Evolutionary conservation across 1,140 invertebrate genomes (phyloP).

Genomic region (Olivierus martensii): DNA sequence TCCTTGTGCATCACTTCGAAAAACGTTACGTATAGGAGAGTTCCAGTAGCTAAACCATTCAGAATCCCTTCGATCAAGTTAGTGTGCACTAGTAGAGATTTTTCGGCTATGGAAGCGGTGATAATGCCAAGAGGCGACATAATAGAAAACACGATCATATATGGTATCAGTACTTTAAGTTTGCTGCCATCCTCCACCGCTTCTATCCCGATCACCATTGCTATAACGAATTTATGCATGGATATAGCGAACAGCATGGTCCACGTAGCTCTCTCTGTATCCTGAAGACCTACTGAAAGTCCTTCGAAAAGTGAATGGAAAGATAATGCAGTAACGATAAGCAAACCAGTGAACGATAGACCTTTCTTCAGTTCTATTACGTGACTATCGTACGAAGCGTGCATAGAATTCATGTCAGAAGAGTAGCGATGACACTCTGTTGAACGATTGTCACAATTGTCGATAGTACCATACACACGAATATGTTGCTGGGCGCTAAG

Average conservation of each 20-base stretch:
- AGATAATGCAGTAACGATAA: conserved; percentile 47
- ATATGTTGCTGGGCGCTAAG: background rate
- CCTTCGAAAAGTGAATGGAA: conserved; percentile 88
- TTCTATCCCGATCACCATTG: conserved; percentile 37
- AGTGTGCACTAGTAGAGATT: background rate
- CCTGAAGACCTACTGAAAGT: conserved; percentile 59
- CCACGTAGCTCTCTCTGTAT: conserved; percentile 50
- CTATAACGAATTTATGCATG: conserved; percentile 78
- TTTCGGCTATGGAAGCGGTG: conserved; percentile 13
- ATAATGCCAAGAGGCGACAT: conserved; percentile 23
- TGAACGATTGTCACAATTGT: background rate
- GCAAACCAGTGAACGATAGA: conserved; percentile 11
- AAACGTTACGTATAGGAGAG: conserved; percentile 80
- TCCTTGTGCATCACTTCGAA: conserved; percentile 62
- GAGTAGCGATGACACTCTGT: background rate
- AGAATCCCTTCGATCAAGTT: conserved; percentile 17
- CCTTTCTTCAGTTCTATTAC: background rate
- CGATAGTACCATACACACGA: background rate
- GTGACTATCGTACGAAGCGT: background rate
- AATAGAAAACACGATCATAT: conserved; percentile 17
- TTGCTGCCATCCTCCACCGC: conserved; percentile 17
- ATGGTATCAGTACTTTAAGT: conserved; percentile 7
- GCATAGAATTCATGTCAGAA: background rate
- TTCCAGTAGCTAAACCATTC: conserved; percentile 57
- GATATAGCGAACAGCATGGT: conserved; percentile 66